These are phyloP conservation scores for Mesochorus sp. DNA, from an alignment of 2,888 invertebrate species.

Conservation along the genomic window DNA sequence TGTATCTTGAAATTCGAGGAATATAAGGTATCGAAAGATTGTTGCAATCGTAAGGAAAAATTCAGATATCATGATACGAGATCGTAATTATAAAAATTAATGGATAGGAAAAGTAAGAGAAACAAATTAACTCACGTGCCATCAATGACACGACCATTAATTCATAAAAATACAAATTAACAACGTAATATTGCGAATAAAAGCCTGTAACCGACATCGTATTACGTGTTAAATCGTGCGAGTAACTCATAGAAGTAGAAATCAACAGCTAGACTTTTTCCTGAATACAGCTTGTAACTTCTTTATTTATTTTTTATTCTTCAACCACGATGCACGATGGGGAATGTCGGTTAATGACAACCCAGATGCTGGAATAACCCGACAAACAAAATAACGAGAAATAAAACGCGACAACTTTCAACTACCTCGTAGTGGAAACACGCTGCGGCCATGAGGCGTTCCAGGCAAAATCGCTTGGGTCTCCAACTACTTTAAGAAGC, in stretches of 20 bases:
- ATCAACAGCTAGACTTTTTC: not conserved
- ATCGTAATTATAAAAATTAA: too few relatives aligned
- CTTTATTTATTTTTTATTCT: too few relatives aligned
- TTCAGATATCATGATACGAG: too few relatives aligned
- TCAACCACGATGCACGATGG: not conserved
- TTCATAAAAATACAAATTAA: not conserved
- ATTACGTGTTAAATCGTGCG: not conserved
- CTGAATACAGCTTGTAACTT: not conserved
- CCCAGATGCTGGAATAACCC: not conserved
- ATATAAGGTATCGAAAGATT: too few relatives aligned
- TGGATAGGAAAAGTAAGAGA: too few relatives aligned
- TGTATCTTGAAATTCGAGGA: too few relatives aligned
- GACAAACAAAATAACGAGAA: slow-evolving; percentile 20
- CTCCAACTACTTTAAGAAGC: too few relatives aligned
- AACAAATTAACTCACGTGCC: too few relatives aligned
- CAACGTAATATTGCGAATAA: too few relatives aligned
- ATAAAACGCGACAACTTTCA: slow-evolving; percentile 10
- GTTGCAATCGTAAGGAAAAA: too few relatives aligned
- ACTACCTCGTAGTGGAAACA: not conserved
- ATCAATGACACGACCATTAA: not conserved
- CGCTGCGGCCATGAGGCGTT: too few relatives aligned
- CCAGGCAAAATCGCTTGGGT: too few relatives aligned
- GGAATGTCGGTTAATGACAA: slow-evolving; percentile 9
- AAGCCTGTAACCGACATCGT: not conserved
- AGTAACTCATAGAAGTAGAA: not conserved